These are phyloP conservation scores for Morone saxatilis DNA, from an alignment of 2,113 vertebrate species.

Conservation along the genomic window DNA sequence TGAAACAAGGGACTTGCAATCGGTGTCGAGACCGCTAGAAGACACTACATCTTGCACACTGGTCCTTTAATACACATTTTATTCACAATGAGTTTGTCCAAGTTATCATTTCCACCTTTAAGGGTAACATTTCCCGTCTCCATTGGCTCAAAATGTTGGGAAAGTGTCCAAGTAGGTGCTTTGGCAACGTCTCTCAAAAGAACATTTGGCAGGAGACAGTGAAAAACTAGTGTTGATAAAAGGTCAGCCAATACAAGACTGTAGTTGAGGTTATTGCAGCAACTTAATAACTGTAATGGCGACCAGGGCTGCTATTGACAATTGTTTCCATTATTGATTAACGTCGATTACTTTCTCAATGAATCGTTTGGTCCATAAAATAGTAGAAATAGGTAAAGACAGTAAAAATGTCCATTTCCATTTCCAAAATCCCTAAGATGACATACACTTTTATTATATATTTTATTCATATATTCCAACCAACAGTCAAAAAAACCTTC, in stretches of 20 bases:
- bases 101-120: neutral
- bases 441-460: neutral
- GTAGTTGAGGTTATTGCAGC: too few relatives aligned
- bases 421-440: neutral
- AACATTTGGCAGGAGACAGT: constrained; percentile 1
- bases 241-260: neutral
- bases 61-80: neutral
- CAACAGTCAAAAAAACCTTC: neutral
- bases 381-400: neutral
- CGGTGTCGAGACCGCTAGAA: too few relatives aligned
- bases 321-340: neutral
- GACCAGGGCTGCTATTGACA: too few relatives aligned
- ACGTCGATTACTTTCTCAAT: neutral
- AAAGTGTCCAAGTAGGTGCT: neutral
- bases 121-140: neutral
- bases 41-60: too few relatives aligned
- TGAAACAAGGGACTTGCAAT: too few relatives aligned
- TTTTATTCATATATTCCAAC: neutral
- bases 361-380: neutral
- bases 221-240: neutral
- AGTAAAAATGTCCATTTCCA: neutral
- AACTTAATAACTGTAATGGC: too few relatives aligned
- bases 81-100: neutral
- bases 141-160: neutral
- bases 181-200: neutral